These are phyloP conservation scores for Botia almorhae DNA, from an alignment of 2,797 vertebrate genomes.

Conservation along the genomic window DNA sequence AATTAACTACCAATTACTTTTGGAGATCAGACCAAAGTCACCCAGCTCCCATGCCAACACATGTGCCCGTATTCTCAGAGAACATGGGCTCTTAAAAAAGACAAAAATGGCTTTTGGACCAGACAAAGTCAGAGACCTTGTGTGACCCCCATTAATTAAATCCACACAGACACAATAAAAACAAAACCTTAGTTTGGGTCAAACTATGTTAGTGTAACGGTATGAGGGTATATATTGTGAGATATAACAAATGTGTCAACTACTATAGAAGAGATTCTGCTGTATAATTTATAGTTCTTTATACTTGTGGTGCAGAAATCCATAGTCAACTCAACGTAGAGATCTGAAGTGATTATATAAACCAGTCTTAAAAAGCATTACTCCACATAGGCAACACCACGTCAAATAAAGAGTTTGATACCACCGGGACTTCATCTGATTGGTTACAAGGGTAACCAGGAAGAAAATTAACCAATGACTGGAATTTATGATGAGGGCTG, in stretches of 20 bases:
- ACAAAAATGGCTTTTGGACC: conserved; percentile 11
- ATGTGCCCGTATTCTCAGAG: conserved; percentile 14
- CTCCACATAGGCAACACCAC: not conserved
- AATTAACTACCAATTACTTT: conserved; percentile 50
- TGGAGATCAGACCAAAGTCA: conserved; percentile 39
- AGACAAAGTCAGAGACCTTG: conserved; percentile 24
- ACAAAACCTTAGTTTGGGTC: not conserved
- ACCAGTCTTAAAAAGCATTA: not conserved
- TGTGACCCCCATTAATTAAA: not conserved
- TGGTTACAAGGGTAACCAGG: not conserved
- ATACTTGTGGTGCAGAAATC: not conserved
- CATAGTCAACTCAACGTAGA: not conserved
- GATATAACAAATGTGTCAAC: not conserved
- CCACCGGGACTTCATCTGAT: not conserved
- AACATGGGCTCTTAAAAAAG: conserved; percentile 38
- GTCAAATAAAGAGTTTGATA: not conserved
- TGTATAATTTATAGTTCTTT: not conserved
- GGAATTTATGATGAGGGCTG: not conserved
- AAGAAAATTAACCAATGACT: not conserved
- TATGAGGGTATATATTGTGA: not conserved
- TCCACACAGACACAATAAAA: not conserved
- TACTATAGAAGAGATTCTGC: no score
- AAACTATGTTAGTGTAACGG: not conserved
- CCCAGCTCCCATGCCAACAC: not conserved
- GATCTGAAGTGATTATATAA: not conserved